Percentiles rank a stretch among this genome's conserved stretches.
Evolutionary conservation across 1,140 invertebrate species (phyloP).

Genomic region (Amyelois transitella): DNA sequence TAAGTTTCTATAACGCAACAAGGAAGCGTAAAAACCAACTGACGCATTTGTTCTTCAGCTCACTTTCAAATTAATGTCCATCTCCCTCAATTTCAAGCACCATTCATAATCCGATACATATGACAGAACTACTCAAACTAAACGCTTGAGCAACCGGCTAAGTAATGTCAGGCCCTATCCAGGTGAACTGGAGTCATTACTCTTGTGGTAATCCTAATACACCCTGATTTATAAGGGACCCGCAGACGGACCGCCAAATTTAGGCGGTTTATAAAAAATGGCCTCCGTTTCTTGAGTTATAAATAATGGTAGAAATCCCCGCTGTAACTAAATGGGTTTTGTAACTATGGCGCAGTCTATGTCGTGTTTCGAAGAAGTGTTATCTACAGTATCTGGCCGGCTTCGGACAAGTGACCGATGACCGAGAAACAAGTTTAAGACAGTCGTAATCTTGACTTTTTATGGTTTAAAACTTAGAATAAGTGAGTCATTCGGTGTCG

Average conservation of each 20-base stretch:
- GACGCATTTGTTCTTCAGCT: no score
- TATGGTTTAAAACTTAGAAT: no score
- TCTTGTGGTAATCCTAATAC: slow-evolving; percentile 69
- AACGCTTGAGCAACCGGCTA: slow-evolving; percentile 59
- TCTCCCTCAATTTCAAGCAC: neutral
- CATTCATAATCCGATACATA: slow-evolving; percentile 2
- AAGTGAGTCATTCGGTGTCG: no score
- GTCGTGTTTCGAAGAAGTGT: neutral
- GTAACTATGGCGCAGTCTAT: slow-evolving; percentile 7
- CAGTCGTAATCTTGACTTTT: neutral
- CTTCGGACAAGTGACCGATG: neutral
- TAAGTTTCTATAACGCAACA: no score
- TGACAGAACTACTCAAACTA: slow-evolving; percentile 8
- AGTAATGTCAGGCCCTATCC: slow-evolving; percentile 66
- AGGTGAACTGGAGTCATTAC: slow-evolving; percentile 70
- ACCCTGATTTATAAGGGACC: slow-evolving; percentile 59
- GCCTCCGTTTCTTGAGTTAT: slow-evolving; percentile 57
- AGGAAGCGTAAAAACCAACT: no score
- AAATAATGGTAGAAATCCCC: slow-evolving; percentile 62
- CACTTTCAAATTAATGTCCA: neutral
- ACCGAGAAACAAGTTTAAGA: neutral
- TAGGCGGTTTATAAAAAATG: slow-evolving; percentile 70
- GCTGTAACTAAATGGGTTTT: slow-evolving; percentile 23
- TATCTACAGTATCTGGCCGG: neutral
- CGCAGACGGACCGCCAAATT: slow-evolving; percentile 59